Conservation (phyloP, 2,113 vertebrate species). For the Bubo bubo region DNA sequence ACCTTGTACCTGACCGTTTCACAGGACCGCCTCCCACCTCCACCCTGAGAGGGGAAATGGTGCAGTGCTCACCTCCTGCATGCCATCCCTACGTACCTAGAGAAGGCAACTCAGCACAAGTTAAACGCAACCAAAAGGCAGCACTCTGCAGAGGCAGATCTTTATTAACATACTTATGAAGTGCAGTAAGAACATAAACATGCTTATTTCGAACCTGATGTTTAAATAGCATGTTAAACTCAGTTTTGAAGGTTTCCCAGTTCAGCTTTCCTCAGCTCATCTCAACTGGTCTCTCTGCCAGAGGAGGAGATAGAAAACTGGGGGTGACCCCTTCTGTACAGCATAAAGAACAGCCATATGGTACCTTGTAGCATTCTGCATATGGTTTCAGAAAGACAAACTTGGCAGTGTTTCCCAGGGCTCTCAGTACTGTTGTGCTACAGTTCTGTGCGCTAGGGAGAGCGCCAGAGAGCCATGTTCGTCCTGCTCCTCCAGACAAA, state of each 20-base stretch:
- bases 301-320: background rate
- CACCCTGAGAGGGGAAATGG: background rate
- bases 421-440: background rate
- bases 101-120: background rate
- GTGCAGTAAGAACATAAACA: background rate
- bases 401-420: background rate
- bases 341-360: background rate
- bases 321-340: background rate
- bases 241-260: background rate
- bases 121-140: background rate
- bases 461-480: accelerated
- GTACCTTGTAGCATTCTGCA: background rate
- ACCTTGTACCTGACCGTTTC: background rate
- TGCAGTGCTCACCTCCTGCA: background rate
- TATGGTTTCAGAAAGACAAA: background rate
- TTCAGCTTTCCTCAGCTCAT: background rate
- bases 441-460: background rate
- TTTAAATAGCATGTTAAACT: background rate
- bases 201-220: accelerated
- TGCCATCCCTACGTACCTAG: accelerated
- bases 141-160: background rate
- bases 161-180: background rate
- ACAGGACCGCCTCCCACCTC: background rate
- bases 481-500: background rate
- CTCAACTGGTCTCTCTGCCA: background rate